Evolutionary conservation across 2,113 vertebrate genomes (phyloP), one percentile per base, ranked within the genome.

Genomic region (Rafetus swinhoei): DNA sequence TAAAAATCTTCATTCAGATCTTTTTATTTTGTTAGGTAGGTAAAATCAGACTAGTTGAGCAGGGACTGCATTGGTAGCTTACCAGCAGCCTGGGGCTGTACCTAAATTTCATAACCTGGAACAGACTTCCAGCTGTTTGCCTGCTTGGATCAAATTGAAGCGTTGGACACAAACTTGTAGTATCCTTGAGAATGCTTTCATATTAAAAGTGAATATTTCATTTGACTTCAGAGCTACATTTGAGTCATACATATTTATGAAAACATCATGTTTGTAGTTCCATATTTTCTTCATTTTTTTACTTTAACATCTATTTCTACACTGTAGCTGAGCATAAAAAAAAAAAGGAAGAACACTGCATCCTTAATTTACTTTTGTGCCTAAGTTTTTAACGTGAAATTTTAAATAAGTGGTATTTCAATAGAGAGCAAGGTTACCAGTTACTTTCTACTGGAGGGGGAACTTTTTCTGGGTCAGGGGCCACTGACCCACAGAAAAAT

Each of bases 101-200:
- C 72, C 35, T 76, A 39, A 45, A 24, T 93, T 95, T 80, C 27
- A 29, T 89, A 65, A 90, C 54, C 35, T 89, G 92, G 87, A 95
- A 88, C 29, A 16, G 15, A 5, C 0, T 59, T 12, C 22, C 55
- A 39, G 24, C 56, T 57, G 6, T 50, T 45, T 89, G 79, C 18
- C 81, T 93, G 89, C 69, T 83, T 4, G 1, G 77, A 74, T 82
- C 53, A n/a, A 56, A 60, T 27, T 59, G 25, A 86, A 95, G 54
- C 54, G 35, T 90, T 93, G 91, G 82, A 60, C 86, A 59, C n/a
- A 0, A 4, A 13, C 62, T n/a, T n/a, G 32, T 69, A n/a, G 62
- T 92, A 22, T 25, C 93, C 89, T 93, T 62, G 55, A 79, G 85
- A 74, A 74, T 80, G 55, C 76, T 83, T 92, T 25, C 25, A 39